Percentiles rank a stretch among this genome's conserved stretches.
phyloP scores from a whole-genome alignment of 2,888 invertebrate genomes.

The Petrolisthes manimaculis region DNA sequence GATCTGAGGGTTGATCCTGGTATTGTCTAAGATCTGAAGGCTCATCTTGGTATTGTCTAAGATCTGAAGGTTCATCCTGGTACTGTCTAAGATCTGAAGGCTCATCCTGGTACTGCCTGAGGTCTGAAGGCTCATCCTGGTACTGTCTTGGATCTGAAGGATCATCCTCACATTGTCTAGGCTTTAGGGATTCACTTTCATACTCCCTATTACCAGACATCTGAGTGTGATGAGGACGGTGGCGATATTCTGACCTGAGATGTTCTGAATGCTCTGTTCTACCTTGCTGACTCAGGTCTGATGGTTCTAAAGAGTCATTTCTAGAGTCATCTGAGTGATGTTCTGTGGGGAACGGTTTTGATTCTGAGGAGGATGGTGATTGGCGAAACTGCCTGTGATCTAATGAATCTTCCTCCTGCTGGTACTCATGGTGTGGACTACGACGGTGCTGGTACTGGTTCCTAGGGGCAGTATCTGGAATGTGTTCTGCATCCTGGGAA shows the following conservation, averaged over 20 bases:
- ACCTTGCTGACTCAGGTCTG: not conserved
- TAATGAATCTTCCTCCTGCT: not conserved
- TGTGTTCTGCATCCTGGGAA: not conserved
- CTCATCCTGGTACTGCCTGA: not conserved
- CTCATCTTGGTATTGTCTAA: not conserved
- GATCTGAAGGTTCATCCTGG: not conserved
- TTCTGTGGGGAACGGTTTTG: not conserved
- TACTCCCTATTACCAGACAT: not conserved
- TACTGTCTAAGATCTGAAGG: not conserved
- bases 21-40: slow-evolving; percentile 9
- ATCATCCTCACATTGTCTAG: not conserved
- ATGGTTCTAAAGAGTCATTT: not conserved
- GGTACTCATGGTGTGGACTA: not conserved
- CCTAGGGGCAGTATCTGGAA: not conserved
- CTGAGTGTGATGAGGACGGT: not conserved
- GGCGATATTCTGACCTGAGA: not conserved
- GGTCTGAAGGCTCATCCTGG: slow-evolving; percentile 2
- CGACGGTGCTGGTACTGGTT: not conserved
- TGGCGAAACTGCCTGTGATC: not conserved
- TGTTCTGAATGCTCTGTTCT: not conserved
- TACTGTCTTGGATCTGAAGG: slow-evolving; percentile 2
- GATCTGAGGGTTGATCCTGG: not conserved
- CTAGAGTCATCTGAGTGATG: not conserved
- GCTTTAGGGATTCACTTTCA: not conserved
- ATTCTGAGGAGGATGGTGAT: not conserved